Percentiles rank a stretch among this genome's conserved stretches.
These are phyloP conservation scores for Pseudachorutes palmiensis DNA, from an alignment of 1,140 invertebrate species.

Conservation along the genomic window DNA sequence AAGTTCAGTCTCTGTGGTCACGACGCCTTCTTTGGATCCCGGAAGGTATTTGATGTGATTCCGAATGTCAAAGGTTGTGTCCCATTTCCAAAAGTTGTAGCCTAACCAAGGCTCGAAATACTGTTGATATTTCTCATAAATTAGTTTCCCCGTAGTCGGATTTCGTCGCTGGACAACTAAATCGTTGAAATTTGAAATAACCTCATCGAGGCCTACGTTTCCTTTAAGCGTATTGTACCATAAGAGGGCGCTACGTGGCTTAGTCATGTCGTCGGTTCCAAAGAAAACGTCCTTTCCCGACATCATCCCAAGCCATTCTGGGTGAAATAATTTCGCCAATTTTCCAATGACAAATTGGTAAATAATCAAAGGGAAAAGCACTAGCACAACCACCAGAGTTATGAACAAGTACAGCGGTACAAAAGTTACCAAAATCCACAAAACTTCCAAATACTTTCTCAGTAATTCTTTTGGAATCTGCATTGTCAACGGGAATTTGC, in stretches of 20 bases:
- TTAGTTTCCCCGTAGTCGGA: neutral
- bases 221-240: neutral
- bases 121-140: constrained; percentile 14
- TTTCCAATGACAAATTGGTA: neutral
- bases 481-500: neutral
- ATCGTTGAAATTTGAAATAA: neutral
- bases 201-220: neutral
- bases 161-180: neutral
- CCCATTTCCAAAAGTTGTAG: constrained; percentile 23
- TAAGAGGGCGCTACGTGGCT: neutral
- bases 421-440: too few species aligned
- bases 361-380: neutral
- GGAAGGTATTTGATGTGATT: constrained; percentile 13
- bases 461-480: neutral
- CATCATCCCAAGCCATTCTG: neutral
- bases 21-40: neutral
- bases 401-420: neutral
- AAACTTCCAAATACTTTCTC: neutral
- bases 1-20: constrained; percentile 1
- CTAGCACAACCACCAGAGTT: neutral
- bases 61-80: constrained; percentile 14
- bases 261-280: neutral
- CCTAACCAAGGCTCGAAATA: constrained; percentile 6
- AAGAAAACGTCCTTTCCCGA: neutral
- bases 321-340: neutral